phyloP scores from a whole-genome alignment of 2,113 vertebrate genomes.

The Addax nasomaculatus region DNA sequence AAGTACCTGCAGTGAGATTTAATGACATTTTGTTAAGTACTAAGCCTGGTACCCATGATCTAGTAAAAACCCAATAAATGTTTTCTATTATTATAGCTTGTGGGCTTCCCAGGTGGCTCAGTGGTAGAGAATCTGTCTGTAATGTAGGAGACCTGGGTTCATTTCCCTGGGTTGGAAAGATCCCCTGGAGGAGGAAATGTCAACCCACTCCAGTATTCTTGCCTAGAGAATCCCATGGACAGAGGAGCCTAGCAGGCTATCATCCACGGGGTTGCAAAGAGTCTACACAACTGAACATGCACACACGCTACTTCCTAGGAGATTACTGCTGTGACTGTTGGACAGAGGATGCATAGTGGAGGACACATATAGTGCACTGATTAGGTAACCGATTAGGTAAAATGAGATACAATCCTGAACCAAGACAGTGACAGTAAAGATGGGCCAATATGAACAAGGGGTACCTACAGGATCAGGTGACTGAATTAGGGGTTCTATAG shows the following conservation, averaged over 20 bases:
- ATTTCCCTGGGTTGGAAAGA: background rate
- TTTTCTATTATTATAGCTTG: background rate
- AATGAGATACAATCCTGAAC: background rate
- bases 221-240: background rate
- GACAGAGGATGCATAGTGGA: background rate
- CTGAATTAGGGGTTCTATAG: background rate
- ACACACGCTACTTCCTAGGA: background rate
- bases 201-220: background rate
- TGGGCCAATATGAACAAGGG: too few species aligned
- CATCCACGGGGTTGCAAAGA: background rate
- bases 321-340: background rate
- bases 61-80: background rate
- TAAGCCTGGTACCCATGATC: background rate
- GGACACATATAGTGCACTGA: fast-evolving
- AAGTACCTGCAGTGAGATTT: background rate
- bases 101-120: background rate
- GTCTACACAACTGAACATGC: background rate
- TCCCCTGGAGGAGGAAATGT: background rate
- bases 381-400: background rate
- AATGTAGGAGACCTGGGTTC: background rate
- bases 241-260: background rate
- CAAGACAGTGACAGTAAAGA: background rate
- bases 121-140: background rate
- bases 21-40: background rate
- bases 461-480: background rate